These are phyloP conservation scores for Scylla paramamosain DNA, from an alignment of 1,140 invertebrate species.

Conservation along the genomic window DNA sequence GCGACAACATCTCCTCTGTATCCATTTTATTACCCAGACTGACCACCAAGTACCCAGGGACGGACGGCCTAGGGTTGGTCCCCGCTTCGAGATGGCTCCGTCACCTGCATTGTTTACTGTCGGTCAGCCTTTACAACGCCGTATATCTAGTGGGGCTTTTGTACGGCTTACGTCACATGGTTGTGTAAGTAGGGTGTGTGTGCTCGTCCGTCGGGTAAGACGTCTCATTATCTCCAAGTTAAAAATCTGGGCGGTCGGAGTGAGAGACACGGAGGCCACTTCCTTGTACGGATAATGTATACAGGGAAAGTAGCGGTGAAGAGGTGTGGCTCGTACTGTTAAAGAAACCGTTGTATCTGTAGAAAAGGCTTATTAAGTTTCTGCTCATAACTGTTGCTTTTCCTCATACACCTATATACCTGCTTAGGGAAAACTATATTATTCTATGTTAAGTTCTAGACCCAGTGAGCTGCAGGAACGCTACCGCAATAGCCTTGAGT, in stretches of 20 bases:
- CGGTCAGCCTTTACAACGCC: not conserved
- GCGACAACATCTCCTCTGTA: conserved; percentile 11
- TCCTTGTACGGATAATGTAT: not conserved
- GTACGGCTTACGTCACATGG: conserved; percentile 5
- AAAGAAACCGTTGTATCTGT: not conserved
- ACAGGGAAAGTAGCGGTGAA: not conserved
- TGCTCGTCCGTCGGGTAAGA: not conserved
- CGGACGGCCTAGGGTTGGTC: not conserved
- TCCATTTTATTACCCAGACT: not conserved
- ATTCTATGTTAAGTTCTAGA: too few relatives aligned
- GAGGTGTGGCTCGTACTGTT: not conserved
- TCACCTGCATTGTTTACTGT: not conserved
- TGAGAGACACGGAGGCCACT: not conserved
- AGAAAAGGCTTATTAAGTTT: not conserved
- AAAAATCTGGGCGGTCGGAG: not conserved
- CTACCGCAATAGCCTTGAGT: too few relatives aligned
- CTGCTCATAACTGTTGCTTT: too few relatives aligned
- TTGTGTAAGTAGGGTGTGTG: conserved; percentile 8
- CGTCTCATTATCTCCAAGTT: not conserved
- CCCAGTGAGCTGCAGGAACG: too few relatives aligned
- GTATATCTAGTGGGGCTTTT: conserved; percentile 2
- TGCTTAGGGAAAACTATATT: too few relatives aligned
- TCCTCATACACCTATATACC: too few relatives aligned
- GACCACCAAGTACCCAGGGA: not conserved
- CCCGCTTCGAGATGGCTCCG: conserved; percentile 7